Evolutionary conservation across 2,113 vertebrate genomes (phyloP), one percentile per base, ranked within the genome.

Genomic region (Leucopsar rothschildi): DNA sequence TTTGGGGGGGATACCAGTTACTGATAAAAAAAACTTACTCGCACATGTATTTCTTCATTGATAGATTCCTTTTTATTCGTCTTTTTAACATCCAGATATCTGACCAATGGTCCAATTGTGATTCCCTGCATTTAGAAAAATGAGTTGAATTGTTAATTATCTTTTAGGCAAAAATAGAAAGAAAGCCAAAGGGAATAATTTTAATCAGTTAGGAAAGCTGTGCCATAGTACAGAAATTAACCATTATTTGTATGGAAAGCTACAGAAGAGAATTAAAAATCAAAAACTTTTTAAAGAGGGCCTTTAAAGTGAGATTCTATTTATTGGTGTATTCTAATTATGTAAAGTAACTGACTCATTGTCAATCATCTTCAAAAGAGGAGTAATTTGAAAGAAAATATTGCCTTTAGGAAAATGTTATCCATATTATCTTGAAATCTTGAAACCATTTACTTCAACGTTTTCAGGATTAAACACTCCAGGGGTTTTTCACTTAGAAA

Each of bases 21-120:
- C 20, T 70, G 40, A 55, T 35, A 28, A 0, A 15, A 78, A 86
- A 82, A 83, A 97, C 98, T 80, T 98, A 99, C 99, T 94, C 99
- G 98, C 72, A 97, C 96, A 76, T 99, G 99, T 91, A 99, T 97
- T 95, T 99, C 99, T 90, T 98, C 98, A 33, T 99, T 99, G 95
- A 99, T 99, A 70, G 98, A 99, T 75, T 98, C 98, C 52, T 99
- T 98, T 88, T 99, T 98, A 95, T 99, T 99, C 9, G 99, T 99
- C 96, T 98, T 99, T 97, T 98, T 99, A 68, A 99, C 98, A 78
- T 99, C 98, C 96, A 99, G 98, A 66, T 98, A 98, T 93, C 98
- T 98, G 78, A 99, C 98, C 96, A 99, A 92, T 47, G 99, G 99
- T 76, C 99, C 98, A 82, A 99, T 99, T 84, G 98, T 99, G 84